These are phyloP conservation scores for Polyodon spathula DNA, from an alignment of 2,113 vertebrate species.

Conservation along the genomic window DNA sequence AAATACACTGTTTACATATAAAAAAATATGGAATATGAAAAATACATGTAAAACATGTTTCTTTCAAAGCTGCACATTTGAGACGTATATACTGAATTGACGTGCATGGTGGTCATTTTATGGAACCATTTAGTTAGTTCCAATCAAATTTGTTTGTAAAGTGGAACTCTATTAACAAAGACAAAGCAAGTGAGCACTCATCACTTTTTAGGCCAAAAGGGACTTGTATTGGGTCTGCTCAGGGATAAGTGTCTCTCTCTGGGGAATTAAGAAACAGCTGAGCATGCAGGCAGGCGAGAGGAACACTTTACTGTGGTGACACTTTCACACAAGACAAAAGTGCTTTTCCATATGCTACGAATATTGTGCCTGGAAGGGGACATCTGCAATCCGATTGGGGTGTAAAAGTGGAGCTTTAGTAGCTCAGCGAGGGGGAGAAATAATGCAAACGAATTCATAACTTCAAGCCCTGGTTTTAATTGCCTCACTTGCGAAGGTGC, in stretches of 20 bases:
- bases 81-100: too few relatives aligned
- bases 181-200: not conserved
- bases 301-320: too few relatives aligned
- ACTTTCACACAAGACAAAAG: not conserved
- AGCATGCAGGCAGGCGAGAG: not conserved
- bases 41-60: too few relatives aligned
- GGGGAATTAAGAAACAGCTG: not conserved
- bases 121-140: too few relatives aligned
- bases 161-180: not conserved
- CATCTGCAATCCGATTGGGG: not conserved
- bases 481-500: conserved; percentile 18
- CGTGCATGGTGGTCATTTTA: too few relatives aligned
- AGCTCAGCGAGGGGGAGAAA: not conserved
- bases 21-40: too few relatives aligned
- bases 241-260: not conserved
- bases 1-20: too few relatives aligned
- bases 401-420: too few relatives aligned
- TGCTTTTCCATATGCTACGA: not conserved
- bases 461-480: conserved; percentile 15
- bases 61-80: too few relatives aligned
- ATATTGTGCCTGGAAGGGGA: not conserved
- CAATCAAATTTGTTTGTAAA: too few relatives aligned
- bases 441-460: conserved; percentile 17
- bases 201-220: not conserved
- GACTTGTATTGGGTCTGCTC: not conserved